Evolutionary conservation across 2,797 vertebrate genomes (phyloP).

Genomic region (Phataginus tricuspis): DNA sequence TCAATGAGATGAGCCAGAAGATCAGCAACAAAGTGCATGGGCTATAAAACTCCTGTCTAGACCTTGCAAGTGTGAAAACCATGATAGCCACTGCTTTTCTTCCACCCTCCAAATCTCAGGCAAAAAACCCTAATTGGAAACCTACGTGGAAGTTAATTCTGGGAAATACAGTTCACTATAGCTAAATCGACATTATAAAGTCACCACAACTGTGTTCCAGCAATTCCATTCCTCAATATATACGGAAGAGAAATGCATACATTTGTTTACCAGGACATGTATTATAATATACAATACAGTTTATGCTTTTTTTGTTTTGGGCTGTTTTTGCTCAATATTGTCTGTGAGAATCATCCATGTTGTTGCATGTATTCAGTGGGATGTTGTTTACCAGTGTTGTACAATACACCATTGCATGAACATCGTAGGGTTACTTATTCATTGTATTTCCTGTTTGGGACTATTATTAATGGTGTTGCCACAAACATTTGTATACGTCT

Average conservation of each 20-base stretch:
- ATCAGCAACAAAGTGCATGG: neutral
- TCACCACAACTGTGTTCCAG: neutral
- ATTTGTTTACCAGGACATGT: neutral
- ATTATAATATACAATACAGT: neutral
- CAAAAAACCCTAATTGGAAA: constrained; percentile 10
- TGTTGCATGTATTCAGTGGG: neutral
- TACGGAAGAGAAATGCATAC: neutral
- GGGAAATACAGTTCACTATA: constrained; percentile 17
- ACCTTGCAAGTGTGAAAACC: neutral
- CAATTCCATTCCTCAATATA: neutral
- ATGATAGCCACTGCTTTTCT: neutral
- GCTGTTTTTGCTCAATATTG: neutral
- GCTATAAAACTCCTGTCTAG: neutral
- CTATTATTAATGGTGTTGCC: neutral
- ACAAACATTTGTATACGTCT: neutral
- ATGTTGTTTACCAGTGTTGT: neutral
- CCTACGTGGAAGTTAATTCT: constrained; percentile 20
- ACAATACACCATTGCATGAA: neutral
- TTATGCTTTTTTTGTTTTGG: neutral
- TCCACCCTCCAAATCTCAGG: neutral
- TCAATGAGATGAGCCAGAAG: neutral
- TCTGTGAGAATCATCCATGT: neutral
- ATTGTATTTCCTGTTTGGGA: neutral
- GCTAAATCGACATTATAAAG: constrained; percentile 15
- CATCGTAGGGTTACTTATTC: neutral